These are phyloP conservation scores for Rhynchonycteris naso DNA, from an alignment of 2,797 vertebrate genomes.

Conservation along the genomic window DNA sequence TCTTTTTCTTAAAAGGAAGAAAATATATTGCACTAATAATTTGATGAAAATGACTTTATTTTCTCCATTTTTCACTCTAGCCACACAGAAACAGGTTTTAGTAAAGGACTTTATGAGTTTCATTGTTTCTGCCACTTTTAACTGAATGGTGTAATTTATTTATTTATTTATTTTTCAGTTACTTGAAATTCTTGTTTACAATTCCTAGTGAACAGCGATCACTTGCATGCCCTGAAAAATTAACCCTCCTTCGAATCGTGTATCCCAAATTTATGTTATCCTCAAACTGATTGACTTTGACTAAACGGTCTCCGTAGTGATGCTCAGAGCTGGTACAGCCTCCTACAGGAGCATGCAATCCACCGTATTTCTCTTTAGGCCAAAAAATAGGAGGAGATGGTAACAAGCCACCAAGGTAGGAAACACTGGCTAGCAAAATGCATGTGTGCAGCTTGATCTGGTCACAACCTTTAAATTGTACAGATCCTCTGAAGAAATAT, in stretches of 20 bases:
- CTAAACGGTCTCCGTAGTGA: conserved; percentile 16
- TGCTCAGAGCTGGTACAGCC: background rate
- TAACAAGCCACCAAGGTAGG: background rate
- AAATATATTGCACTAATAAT: conserved; percentile 79
- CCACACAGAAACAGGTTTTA: conserved; percentile 72
- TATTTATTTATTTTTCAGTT: background rate
- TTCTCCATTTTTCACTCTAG: conserved; percentile 65
- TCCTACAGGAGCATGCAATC: background rate
- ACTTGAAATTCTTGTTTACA: conserved; percentile 58
- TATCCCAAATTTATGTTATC: conserved; percentile 5
- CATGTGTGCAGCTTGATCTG: background rate
- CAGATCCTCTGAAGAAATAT: background rate
- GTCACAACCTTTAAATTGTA: conserved; percentile 5
- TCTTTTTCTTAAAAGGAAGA: conserved; percentile 76
- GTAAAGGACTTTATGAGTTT: conserved; percentile 8
- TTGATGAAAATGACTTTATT: conserved; percentile 77
- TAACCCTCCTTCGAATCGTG: conserved; percentile 50
- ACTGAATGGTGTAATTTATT: conserved; percentile 8
- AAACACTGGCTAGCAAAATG: background rate
- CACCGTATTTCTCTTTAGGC: background rate
- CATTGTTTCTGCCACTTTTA: conserved; percentile 49
- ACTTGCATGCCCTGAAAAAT: conserved; percentile 33
- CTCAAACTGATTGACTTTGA: conserved; percentile 7
- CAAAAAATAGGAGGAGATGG: conserved; percentile 15
- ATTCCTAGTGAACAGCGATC: background rate